Evolutionary conservation across 2,797 vertebrate genomes (phyloP).

Genomic region (Aphelocoma californica): DNA sequence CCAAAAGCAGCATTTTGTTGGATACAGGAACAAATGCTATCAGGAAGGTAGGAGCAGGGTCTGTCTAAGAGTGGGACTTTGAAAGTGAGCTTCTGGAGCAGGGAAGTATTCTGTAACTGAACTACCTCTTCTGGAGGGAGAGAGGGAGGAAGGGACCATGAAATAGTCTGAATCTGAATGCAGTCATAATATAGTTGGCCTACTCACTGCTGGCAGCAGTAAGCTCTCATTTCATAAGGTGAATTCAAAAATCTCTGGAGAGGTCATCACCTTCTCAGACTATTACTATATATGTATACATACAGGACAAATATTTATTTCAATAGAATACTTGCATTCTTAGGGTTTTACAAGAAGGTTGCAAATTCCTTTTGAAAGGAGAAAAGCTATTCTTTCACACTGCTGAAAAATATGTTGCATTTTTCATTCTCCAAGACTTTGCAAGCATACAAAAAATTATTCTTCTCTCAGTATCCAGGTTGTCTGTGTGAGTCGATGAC

Average conservation of each 20-base stretch:
- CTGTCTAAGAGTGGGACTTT: neutral
- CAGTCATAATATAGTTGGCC: neutral
- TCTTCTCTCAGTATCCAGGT: neutral
- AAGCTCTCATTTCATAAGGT: neutral
- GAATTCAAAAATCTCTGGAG: neutral
- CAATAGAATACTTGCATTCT: neutral
- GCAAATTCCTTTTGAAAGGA: neutral
- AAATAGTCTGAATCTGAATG: neutral
- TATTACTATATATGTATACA: neutral
- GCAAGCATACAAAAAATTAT: neutral
- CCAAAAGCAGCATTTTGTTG: neutral
- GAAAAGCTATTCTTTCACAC: neutral
- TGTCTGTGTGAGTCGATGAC: neutral
- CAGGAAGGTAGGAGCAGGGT: neutral
- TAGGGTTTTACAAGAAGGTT: neutral
- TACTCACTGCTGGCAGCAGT: neutral
- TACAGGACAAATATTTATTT: neutral
- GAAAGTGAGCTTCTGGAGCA: neutral
- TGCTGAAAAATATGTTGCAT: neutral
- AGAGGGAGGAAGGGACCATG: neutral
- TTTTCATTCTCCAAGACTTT: neutral
- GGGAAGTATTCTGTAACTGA: neutral
- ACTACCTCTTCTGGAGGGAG: neutral
- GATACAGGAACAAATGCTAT: neutral
- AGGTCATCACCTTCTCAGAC: neutral